These are phyloP conservation scores for Galagoides demidoff DNA, from an alignment of 2,797 vertebrate species.

Conservation along the genomic window DNA sequence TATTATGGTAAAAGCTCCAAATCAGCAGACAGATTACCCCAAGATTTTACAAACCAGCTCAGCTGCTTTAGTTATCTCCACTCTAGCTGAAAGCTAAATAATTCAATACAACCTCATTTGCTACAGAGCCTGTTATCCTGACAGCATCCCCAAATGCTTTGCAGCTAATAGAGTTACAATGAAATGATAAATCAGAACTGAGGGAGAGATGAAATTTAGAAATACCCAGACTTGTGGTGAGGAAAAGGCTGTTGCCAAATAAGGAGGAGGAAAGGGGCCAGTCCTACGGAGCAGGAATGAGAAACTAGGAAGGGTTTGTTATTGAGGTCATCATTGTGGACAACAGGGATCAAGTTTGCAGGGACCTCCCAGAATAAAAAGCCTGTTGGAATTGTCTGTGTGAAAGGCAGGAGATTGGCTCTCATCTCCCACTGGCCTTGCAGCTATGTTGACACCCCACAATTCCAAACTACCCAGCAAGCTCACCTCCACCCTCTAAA, in stretches of 20 bases:
- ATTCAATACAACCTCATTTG: conserved; percentile 83
- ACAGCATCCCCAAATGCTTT: conserved; percentile 77
- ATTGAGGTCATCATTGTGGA: neutral
- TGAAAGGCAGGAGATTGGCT: neutral
- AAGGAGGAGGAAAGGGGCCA: neutral
- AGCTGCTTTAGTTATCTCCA: conserved; percentile 70
- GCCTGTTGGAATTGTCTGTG: neutral
- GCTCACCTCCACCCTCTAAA: neutral
- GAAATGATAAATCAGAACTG: conserved; percentile 75
- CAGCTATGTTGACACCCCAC: neutral
- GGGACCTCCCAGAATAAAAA: neutral
- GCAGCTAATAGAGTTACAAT: conserved; percentile 73
- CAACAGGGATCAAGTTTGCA: neutral
- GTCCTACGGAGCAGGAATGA: neutral
- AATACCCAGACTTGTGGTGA: neutral
- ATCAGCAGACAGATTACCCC: conserved; percentile 67
- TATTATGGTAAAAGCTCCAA: conserved; percentile 61
- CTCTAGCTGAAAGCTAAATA: conserved; percentile 81
- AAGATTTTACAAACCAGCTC: conserved; percentile 76
- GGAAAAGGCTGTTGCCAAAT: conserved; percentile 4
- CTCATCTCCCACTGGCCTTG: neutral
- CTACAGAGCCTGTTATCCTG: conserved; percentile 75
- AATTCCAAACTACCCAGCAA: neutral
- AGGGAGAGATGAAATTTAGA: conserved; percentile 32
- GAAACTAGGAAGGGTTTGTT: neutral